A percentile compares a stretch with the other conserved stretches of the same genome.
Conservation (phyloP, 1,140 invertebrate genomes). For the Cheumatopsyche charites region DNA sequence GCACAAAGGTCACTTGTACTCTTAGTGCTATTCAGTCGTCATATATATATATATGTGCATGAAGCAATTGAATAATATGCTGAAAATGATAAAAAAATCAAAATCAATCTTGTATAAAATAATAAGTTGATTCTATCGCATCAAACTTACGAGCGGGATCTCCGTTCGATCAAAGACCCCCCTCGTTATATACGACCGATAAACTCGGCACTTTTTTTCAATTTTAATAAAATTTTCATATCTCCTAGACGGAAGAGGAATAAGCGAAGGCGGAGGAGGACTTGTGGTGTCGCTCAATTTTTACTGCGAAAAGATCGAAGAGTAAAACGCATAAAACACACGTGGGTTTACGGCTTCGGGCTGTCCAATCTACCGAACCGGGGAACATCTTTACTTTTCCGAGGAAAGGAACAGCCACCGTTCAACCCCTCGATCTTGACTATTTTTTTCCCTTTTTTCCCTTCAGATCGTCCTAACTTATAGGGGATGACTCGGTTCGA, state of each 20-base stretch:
- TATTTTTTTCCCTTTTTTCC: no score
- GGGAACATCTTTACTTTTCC: slow-evolving; percentile 29
- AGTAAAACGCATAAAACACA: slow-evolving; percentile 43
- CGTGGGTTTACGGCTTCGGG: slow-evolving; percentile 33
- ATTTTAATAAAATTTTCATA: slow-evolving; percentile 25
- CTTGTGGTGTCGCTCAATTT: slow-evolving; percentile 25
- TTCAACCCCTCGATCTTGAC: slow-evolving; percentile 1
- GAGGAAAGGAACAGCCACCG: slow-evolving; percentile 13
- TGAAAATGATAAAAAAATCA: no score
- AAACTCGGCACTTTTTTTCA: background rate
- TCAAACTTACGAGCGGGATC: background rate
- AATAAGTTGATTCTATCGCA: background rate
- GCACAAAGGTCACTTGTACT: no score
- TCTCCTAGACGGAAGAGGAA: no score
- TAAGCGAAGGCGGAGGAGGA: no score
- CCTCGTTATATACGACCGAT: background rate
- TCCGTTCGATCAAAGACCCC: background rate
- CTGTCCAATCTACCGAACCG: slow-evolving; percentile 36
- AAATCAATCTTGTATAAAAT: background rate
- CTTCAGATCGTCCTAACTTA: slow-evolving; percentile 1
- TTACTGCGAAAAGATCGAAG: slow-evolving; percentile 41
- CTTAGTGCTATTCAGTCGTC: no score
- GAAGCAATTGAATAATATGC: no score
- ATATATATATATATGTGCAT: no score
- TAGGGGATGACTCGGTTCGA: background rate